These are phyloP conservation scores for Psilopsiagon aymara DNA, from an alignment of 2,113 vertebrate genomes.

Conservation along the genomic window DNA sequence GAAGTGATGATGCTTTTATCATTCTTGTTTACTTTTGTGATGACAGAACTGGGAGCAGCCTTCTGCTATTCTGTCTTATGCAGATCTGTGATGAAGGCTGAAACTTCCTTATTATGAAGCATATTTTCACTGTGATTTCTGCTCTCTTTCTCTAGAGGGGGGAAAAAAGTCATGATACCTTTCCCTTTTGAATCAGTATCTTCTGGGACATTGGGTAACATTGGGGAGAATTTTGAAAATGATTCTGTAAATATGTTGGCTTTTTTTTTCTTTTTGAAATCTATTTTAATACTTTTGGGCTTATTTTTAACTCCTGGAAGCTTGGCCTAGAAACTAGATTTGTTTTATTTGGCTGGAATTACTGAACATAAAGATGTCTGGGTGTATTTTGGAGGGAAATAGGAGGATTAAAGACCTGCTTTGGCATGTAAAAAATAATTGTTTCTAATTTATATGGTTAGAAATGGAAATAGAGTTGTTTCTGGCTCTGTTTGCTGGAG, in stretches of 20 bases:
- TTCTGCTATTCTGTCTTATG: not conserved
- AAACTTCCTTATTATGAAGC: not conserved
- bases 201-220: not conserved
- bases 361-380: slow-evolving; percentile 6
- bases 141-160: not conserved
- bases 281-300: not conserved
- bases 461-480: slow-evolving; percentile 29
- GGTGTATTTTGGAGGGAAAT: slow-evolving; percentile 27
- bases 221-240: not conserved
- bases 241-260: not conserved
- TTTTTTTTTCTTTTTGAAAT: not conserved
- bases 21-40: not conserved
- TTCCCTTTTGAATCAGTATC: not conserved
- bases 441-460: slow-evolving; percentile 16
- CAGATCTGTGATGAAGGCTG: not conserved
- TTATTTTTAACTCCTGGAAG: slow-evolving; percentile 29
- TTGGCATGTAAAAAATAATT: slow-evolving; percentile 2
- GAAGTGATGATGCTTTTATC: not conserved
- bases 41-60: not conserved
- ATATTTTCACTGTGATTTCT: not conserved
- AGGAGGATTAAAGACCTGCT: slow-evolving; percentile 8
- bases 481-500: not conserved
- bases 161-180: not conserved
- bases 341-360: slow-evolving; percentile 40
- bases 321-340: not conserved